Percentiles rank a stretch among this genome's conserved stretches.
These are phyloP conservation scores for Anguilla japonica DNA, from an alignment of 2,113 vertebrate genomes.

Conservation along the genomic window DNA sequence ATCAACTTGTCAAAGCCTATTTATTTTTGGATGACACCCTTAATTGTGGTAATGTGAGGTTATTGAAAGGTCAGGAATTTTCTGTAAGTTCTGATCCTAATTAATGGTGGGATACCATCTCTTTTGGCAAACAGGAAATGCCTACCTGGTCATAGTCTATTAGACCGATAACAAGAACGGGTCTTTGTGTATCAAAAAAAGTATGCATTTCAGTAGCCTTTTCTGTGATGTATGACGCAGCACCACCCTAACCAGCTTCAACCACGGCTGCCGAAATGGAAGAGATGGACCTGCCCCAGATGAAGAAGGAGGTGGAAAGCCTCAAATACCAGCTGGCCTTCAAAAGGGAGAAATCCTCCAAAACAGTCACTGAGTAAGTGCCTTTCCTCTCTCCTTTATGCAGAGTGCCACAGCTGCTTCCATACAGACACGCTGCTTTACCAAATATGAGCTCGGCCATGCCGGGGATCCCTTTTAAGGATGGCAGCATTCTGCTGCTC, in stretches of 20 bases:
- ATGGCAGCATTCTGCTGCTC: background rate
- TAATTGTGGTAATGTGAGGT: background rate
- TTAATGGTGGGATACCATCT: background rate
- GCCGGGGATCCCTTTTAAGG: background rate
- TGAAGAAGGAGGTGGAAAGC: slow-evolving; percentile 94
- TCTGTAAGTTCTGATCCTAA: background rate
- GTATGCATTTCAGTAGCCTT: background rate
- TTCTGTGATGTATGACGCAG: background rate
- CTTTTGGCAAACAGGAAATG: background rate
- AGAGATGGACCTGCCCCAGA: slow-evolving; percentile 88
- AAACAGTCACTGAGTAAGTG: slow-evolving; percentile 91
- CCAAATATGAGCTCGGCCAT: background rate
- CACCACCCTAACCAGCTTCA: background rate
- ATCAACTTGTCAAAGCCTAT: background rate
- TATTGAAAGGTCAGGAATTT: background rate
- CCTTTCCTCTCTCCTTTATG: background rate
- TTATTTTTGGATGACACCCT: background rate
- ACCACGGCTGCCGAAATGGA: slow-evolving; percentile 72
- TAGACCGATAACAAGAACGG: background rate
- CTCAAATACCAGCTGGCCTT: slow-evolving; percentile 93
- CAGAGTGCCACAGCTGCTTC: background rate
- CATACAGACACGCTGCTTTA: background rate
- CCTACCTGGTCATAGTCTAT: background rate
- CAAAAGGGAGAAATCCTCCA: slow-evolving; percentile 90
- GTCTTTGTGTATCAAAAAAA: background rate